Evolutionary conservation across 2,888 invertebrate species (phyloP), one percentile per base, ranked within the genome.

Genomic region (Parascotia fuliginaria): DNA sequence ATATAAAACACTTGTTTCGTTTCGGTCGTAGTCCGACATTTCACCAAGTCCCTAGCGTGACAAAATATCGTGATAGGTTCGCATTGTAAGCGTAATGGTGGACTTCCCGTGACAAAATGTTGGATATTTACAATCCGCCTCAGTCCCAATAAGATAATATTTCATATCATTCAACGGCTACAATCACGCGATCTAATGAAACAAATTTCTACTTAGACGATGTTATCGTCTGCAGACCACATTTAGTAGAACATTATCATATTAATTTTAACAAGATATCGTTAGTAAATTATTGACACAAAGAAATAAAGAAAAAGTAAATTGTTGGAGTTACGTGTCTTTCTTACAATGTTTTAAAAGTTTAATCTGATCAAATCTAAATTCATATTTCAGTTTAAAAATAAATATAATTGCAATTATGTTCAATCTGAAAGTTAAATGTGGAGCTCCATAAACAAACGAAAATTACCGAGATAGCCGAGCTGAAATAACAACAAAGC

Each of bases 21-120:
- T 24, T 37, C 13, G 28, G 9, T 11, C 15, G 9, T 22, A 19
- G 37, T 11, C 9, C 5, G 4, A 15, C 11, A 13, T 38, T 38
- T 44, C 24, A 29, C 2, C 24, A 32, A 38, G 11, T 45, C 38
- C 11, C 24, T 57, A 36, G 65, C 75, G 70, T 74, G 73, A 65
- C 62, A 46, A 48, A 51, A 60, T 67, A 39, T 60, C 75, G 70
- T 71, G 76, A 45, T 45, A 12, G 22, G 13, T 28, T 11, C 54
- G 60, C 60, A 70, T 72, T 73, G 57, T 60, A 52, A 63, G 37
- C 45, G 46, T 71, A 78, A 79, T 72, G 62, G 65, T 40, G 65
- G 50, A 72, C 69, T 77, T 78, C 77, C 75, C 64, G 58, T 55
- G 70, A 72, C 73, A 75, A 77, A n/a, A 72, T 65, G 59, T 60